These are phyloP conservation scores for Rousettus leschenaultii DNA, from an alignment of 2,113 vertebrate species.

Conservation along the genomic window DNA sequence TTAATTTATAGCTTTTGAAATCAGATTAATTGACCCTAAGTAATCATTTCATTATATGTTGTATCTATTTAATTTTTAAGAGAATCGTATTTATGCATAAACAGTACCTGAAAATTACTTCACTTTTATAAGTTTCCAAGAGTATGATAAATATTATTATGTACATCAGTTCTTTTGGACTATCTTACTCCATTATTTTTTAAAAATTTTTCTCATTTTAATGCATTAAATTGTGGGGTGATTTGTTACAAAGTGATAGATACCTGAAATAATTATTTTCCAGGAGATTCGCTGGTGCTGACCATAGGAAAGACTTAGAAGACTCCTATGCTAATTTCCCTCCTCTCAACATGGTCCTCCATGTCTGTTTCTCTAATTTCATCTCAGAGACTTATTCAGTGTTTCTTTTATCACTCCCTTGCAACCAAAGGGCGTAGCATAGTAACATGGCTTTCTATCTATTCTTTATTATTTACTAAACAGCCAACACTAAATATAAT, in stretches of 20 bases:
- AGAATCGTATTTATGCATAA: slow-evolving; percentile 38
- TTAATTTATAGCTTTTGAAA: slow-evolving; percentile 34
- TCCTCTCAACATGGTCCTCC: not conserved
- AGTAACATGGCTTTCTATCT: not conserved
- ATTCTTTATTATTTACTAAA: not conserved
- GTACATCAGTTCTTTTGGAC: not conserved
- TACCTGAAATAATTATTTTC: not conserved
- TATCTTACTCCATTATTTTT: not conserved
- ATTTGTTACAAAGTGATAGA: not conserved
- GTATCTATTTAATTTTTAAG: slow-evolving; percentile 28
- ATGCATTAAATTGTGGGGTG: not conserved
- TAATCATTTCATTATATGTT: not conserved
- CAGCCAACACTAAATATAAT: not conserved
- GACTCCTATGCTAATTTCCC: not conserved
- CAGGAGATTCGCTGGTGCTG: not conserved
- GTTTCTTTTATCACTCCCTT: not conserved
- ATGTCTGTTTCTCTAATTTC: not conserved
- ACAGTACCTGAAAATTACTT: not conserved
- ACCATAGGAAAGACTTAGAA: not conserved
- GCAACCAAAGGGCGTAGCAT: not conserved
- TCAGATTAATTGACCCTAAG: slow-evolving; percentile 22
- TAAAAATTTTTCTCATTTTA: not conserved
- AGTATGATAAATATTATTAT: not conserved
- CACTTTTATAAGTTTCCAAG: not conserved
- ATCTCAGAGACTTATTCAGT: not conserved